A percentile compares a stretch with the other conserved stretches of the same genome.
Conservation (phyloP, 2,797 vertebrate genomes). For the Kryptolebias ocellatus region DNA sequence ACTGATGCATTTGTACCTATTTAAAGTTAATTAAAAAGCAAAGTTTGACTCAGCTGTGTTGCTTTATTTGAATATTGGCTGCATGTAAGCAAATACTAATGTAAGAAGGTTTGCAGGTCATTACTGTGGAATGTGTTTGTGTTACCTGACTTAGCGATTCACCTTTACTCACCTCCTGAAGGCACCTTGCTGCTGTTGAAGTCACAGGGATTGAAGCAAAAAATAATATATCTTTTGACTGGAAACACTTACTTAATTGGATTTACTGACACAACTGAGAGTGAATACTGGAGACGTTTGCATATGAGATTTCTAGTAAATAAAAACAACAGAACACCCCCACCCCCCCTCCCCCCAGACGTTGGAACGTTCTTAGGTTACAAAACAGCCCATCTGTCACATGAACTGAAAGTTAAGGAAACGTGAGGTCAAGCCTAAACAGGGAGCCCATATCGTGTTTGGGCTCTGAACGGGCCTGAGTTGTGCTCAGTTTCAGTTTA, state of each 20-base stretch:
- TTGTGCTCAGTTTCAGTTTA: not conserved
- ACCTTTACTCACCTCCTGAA: not conserved
- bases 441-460: not conserved
- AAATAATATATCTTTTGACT: too few species aligned
- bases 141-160: not conserved
- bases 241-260: not conserved
- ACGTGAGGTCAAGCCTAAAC: not conserved
- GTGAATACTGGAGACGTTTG: too few species aligned
- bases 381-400: not conserved
- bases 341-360: too few species aligned
- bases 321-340: not conserved
- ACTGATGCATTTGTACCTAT: too few species aligned
- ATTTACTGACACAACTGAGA: not conserved
- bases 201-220: too few species aligned
- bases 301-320: not conserved
- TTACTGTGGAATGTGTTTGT: not conserved
- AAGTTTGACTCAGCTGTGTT: not conserved
- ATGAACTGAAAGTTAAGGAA: constrained; percentile 62
- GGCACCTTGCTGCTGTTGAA: too few species aligned
- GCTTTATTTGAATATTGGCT: not conserved
- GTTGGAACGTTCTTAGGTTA: not conserved
- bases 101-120: not conserved
- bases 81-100: too few species aligned
- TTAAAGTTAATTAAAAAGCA: too few species aligned
- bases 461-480: not conserved